A percentile compares a stretch with the other conserved stretches of the same genome.
Evolutionary conservation across 2,888 invertebrate species (phyloP).

Genomic region (Napeogenes inachia): DNA sequence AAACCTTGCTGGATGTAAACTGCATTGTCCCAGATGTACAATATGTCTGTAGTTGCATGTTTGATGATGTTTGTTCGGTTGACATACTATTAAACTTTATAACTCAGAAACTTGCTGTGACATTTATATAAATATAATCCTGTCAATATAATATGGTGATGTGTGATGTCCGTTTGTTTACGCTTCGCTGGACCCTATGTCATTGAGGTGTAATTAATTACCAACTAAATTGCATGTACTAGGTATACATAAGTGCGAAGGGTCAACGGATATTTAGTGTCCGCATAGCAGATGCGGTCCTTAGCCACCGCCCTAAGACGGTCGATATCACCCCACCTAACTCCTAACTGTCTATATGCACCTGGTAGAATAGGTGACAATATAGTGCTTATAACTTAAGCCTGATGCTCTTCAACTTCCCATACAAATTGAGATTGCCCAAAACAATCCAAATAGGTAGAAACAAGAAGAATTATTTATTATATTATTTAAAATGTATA

Average conservation of each 20-base stretch:
- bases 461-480: no score
- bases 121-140: slow-evolving; percentile 7
- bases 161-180: slow-evolving; percentile 32
- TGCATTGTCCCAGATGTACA: no score
- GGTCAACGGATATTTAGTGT: slow-evolving; percentile 75
- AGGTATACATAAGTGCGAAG: slow-evolving; percentile 57
- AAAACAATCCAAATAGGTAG: no score
- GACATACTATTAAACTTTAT: no score
- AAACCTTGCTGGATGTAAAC: no score
- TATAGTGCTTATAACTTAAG: slow-evolving; percentile 7
- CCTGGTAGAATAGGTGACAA: slow-evolving; percentile 53
- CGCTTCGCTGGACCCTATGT: slow-evolving; percentile 64
- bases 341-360: slow-evolving; percentile 67
- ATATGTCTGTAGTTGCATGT: no score
- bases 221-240: slow-evolving; percentile 60
- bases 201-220: slow-evolving; percentile 73
- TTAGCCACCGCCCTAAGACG: slow-evolving; percentile 75
- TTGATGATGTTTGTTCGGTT: no score
- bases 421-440: no score
- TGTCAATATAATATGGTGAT: slow-evolving; percentile 18
- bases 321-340: slow-evolving; percentile 75
- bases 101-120: neutral
- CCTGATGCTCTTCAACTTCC: slow-evolving; percentile 7
- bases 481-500: neutral
- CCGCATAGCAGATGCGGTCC: slow-evolving; percentile 74